Conservation (phyloP, 2,797 vertebrate species). For the Hylomyscus alleni region DNA sequence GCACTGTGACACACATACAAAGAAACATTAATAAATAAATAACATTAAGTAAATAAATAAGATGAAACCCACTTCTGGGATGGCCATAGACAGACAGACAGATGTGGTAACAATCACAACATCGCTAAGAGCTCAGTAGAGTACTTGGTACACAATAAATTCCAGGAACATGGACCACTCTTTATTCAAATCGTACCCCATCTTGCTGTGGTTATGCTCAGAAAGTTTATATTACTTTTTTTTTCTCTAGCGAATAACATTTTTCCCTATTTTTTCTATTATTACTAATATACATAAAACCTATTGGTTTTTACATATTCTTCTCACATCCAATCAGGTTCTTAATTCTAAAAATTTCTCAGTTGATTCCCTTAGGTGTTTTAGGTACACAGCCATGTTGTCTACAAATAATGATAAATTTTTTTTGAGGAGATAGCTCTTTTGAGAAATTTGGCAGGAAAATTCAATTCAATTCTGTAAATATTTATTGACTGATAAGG, state of each 20-base stretch:
- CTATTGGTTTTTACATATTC: slow-evolving; percentile 79
- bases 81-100: neutral
- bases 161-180: slow-evolving; percentile 17
- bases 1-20: neutral
- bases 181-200: slow-evolving; percentile 17
- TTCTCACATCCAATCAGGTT: slow-evolving; percentile 53
- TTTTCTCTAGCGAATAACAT: slow-evolving; percentile 55
- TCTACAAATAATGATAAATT: slow-evolving; percentile 81
- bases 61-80: neutral
- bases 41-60: slow-evolving; percentile 2
- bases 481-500: slow-evolving; percentile 83
- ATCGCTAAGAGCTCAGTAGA: neutral
- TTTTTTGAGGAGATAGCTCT: slow-evolving; percentile 78
- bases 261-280: slow-evolving; percentile 63
- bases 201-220: slow-evolving; percentile 55
- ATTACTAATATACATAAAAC: slow-evolving; percentile 70
- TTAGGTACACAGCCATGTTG: slow-evolving; percentile 77
- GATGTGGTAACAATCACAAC: neutral
- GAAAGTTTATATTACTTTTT: slow-evolving; percentile 51
- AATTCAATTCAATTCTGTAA: slow-evolving; percentile 81
- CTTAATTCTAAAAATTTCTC: slow-evolving; percentile 76
- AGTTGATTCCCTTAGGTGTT: slow-evolving; percentile 73
- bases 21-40: neutral
- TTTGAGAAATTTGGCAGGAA: slow-evolving; percentile 83
- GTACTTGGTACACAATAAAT: neutral